Conservation (phyloP, 1,140 invertebrate species). For the Scaptomyza hsui region DNA sequence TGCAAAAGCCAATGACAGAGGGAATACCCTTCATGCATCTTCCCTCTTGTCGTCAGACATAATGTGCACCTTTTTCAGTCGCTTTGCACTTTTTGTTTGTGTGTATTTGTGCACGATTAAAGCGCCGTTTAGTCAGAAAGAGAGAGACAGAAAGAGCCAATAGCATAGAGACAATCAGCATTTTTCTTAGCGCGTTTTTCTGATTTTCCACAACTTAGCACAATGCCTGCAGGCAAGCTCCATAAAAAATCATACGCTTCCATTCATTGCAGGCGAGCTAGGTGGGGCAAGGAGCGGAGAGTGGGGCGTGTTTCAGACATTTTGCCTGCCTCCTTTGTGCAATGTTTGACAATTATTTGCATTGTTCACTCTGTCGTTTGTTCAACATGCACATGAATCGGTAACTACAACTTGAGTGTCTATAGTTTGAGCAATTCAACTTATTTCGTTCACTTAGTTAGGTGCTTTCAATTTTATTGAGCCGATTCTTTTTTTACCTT, state of each 20-base stretch:
- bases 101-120: conserved; percentile 71
- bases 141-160: conserved; percentile 5
- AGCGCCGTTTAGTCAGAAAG: conserved; percentile 52
- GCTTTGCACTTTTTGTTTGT: background rate
- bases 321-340: conserved; percentile 49
- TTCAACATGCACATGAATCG: conserved; percentile 78
- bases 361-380: conserved; percentile 77
- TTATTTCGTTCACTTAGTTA: conserved; percentile 44
- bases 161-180: conserved; percentile 63
- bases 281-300: too few species aligned
- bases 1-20: conserved; percentile 77
- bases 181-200: conserved; percentile 29
- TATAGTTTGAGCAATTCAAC: conserved; percentile 19
- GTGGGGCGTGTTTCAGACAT: conserved; percentile 1
- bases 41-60: background rate
- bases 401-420: conserved; percentile 76
- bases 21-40: background rate
- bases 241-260: conserved; percentile 79
- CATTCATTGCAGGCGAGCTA: conserved; percentile 48
- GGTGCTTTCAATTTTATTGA: conserved; percentile 24
- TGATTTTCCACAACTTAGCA: conserved; percentile 52
- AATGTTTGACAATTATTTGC: conserved; percentile 80
- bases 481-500: background rate
- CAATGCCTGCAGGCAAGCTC: conserved; percentile 64
- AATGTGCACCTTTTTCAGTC: conserved; percentile 55